Evolutionary conservation across 1,140 invertebrate genomes (phyloP).

Genomic region (Drosophila insularis): DNA sequence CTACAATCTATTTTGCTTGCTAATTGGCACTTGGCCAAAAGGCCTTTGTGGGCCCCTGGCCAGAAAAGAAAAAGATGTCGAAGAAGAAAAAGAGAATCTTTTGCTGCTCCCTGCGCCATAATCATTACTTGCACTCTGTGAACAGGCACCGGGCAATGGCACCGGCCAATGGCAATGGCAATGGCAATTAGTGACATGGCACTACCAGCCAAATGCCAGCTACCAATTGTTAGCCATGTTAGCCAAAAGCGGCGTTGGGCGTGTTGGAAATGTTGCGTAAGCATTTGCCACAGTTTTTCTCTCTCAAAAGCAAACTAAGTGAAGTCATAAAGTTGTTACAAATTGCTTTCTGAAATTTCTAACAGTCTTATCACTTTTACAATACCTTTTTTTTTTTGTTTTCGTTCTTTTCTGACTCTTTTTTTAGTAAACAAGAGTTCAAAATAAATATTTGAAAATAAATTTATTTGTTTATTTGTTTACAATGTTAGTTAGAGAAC

Average conservation of each 20-base stretch:
- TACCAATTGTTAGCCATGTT: not conserved
- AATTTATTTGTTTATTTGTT: too few relatives aligned
- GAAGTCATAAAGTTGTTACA: not conserved
- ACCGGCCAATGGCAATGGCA: constrained; percentile 21
- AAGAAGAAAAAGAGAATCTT: constrained; percentile 16
- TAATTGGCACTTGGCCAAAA: constrained; percentile 76
- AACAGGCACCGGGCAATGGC: constrained; percentile 41
- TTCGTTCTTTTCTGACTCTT: too few relatives aligned
- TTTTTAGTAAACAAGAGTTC: too few relatives aligned
- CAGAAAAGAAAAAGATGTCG: constrained; percentile 26
- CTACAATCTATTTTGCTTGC: constrained; percentile 79
- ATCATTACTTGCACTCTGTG: constrained; percentile 65
- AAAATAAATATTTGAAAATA: too few relatives aligned
- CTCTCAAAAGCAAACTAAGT: not conserved
- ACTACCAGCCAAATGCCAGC: constrained; percentile 16
- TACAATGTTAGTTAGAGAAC: too few relatives aligned
- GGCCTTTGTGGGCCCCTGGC: constrained; percentile 41
- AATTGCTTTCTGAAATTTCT: not conserved
- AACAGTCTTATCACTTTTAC: too few relatives aligned
- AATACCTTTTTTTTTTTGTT: too few relatives aligned
- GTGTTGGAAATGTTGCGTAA: constrained; percentile 5
- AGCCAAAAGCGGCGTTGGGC: not conserved
- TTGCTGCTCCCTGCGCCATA: constrained; percentile 48
- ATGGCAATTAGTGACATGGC: constrained; percentile 62
- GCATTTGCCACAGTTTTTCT: constrained; percentile 4